Percentiles rank a stretch among this genome's conserved stretches.
These are phyloP conservation scores for Carassius carassius DNA, from an alignment of 2,113 vertebrate genomes.

Conservation along the genomic window DNA sequence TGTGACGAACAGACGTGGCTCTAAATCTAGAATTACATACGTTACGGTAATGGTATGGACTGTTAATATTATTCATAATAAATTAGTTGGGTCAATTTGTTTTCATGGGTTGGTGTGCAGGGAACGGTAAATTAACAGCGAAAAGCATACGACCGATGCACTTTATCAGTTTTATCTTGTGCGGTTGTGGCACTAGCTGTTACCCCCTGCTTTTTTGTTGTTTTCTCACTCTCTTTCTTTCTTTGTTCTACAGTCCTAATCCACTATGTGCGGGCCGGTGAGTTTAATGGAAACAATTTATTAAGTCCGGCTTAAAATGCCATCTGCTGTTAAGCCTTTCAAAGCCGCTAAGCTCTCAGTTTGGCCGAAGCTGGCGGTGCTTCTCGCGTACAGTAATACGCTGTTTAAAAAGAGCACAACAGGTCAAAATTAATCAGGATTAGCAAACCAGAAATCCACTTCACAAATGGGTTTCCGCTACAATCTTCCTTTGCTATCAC, in stretches of 20 bases:
- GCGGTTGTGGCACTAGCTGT: neutral
- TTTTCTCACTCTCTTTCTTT: slow-evolving; percentile 66
- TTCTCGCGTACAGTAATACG: slow-evolving; percentile 80
- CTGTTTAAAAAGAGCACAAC: slow-evolving; percentile 83
- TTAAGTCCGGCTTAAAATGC: slow-evolving; percentile 85
- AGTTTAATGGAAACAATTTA: slow-evolving; percentile 87
- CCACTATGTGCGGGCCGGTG: slow-evolving; percentile 82
- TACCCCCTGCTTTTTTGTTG: slow-evolving; percentile 17
- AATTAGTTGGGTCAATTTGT: slow-evolving; percentile 24
- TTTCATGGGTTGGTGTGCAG: neutral
- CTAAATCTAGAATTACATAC: slow-evolving; percentile 34
- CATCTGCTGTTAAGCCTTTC: slow-evolving; percentile 83
- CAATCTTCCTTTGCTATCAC: slow-evolving; percentile 68
- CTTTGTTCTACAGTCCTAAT: slow-evolving; percentile 78
- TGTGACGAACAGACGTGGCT: slow-evolving; percentile 37
- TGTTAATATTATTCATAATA: slow-evolving; percentile 30
- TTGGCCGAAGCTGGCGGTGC: slow-evolving; percentile 76
- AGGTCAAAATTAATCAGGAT: slow-evolving; percentile 86
- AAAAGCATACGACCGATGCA: neutral
- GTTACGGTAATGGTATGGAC: slow-evolving; percentile 6
- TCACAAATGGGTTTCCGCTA: slow-evolving; percentile 78
- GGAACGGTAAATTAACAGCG: slow-evolving; percentile 22
- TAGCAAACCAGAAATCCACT: slow-evolving; percentile 83
- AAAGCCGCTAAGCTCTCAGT: slow-evolving; percentile 81
- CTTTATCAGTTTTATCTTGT: slow-evolving; percentile 37